phyloP scores from a whole-genome alignment of 2,888 invertebrate genomes.

The Cerastis rubricosa region DNA sequence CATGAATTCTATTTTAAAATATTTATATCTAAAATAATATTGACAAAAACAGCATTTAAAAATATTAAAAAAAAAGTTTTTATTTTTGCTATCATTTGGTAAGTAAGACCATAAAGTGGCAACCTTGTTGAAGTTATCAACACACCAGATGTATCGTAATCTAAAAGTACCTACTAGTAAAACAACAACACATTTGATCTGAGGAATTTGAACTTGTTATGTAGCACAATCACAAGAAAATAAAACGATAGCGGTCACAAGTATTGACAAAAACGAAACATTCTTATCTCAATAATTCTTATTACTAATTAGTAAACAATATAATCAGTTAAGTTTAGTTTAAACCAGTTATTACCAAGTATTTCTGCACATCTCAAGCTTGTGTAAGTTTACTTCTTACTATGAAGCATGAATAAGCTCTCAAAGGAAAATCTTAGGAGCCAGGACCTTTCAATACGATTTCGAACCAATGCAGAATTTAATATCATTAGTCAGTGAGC shows the following conservation, averaged over 20 bases:
- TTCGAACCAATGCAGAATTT: constrained; percentile 71
- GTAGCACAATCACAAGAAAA: constrained; percentile 20
- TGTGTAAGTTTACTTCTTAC: constrained; percentile 4
- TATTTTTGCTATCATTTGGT: too few species aligned
- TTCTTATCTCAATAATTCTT: constrained; percentile 34
- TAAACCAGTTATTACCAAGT: constrained; percentile 24
- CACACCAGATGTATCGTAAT: constrained; percentile 43
- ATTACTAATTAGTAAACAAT: constrained; percentile 1
- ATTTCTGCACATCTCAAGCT: constrained; percentile 8
- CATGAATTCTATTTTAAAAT: too few species aligned
- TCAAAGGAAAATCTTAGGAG: constrained; percentile 49
- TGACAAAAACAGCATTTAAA: too few species aligned
- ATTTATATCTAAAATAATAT: too few species aligned
- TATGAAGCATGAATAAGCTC: constrained; percentile 15
- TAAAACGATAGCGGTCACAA: constrained; percentile 16
- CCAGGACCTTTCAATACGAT: constrained; percentile 67
- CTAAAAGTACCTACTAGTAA: constrained; percentile 39
- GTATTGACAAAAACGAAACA: constrained; percentile 20
- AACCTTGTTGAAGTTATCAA: constrained; percentile 54
- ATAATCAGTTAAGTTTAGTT: constrained; percentile 7
- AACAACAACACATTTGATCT: constrained; percentile 43
- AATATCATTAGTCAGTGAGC: constrained; percentile 76
- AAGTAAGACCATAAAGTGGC: constrained; percentile 9
- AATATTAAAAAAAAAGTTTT: too few species aligned
- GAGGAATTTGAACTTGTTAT: constrained; percentile 48